Evolutionary conservation across 1,140 invertebrate species (phyloP), one percentile per base, ranked within the genome.

Genomic region (Arion vulgaris): DNA sequence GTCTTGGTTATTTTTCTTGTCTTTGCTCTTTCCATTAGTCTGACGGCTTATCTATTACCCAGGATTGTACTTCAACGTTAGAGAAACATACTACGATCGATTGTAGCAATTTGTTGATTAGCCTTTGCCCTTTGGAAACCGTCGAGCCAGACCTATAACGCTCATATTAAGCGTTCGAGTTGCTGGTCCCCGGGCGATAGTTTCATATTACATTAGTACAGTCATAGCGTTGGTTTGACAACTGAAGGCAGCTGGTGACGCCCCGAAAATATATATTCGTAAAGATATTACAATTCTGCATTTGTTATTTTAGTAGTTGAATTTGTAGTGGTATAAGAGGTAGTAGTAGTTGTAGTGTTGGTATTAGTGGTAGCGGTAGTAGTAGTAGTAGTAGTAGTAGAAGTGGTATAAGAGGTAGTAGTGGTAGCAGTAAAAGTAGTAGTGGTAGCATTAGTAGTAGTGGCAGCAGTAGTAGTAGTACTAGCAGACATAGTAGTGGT

Each of bases 71-170:
- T 45, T 5, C 53, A 23, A 11, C 4, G 4, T n/a, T 2, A 4
- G 26, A n/a, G 53, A 57, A 49, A 57, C 62, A 7, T n/a, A 66
- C 62, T 32, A 23, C 28, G n/a, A 66, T 66, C 62, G 62, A 66
- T 66, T 66, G n/a, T 66, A 32, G 62, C 62, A 66, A 66, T 66
- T 66, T 32, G 62, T 66, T 32, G 62, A 66, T 66, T 66, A 66
- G 62, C 62, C 62, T 66, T 28, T 66, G 62, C n/a, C 62, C 62
- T 66, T 32, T 32, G n/a, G n/a, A 57, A 32, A 32, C 62, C 5
- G 17, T 28, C 19, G 32, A 28, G 62, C 28, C 5, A 32, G 62
- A 66, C 62, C 32, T 32, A 28, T 32, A n/a, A 32, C 19, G 62
- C 28, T 41, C 38, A 26, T 73, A 73, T 11, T 73, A 73, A 49